These are phyloP conservation scores for Myotis lucifugus DNA, from an alignment of 2,113 vertebrate species.

Conservation along the genomic window DNA sequence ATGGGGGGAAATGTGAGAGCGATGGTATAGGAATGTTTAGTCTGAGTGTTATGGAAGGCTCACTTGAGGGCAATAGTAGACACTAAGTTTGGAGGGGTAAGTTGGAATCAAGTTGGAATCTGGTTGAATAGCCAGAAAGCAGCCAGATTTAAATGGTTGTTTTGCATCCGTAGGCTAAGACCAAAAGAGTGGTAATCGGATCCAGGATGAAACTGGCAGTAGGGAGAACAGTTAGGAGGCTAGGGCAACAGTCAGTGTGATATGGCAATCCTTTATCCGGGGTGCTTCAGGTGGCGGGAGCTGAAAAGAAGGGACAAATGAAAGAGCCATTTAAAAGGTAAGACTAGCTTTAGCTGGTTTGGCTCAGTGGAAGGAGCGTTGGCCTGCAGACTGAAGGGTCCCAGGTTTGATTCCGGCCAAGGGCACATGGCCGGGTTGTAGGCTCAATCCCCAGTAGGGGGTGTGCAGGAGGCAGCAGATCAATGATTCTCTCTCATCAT, in stretches of 20 bases:
- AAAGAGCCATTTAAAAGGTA: conserved; percentile 4
- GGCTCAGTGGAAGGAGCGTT: too few species aligned
- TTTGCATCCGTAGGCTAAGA: not conserved
- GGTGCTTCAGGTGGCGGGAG: not conserved
- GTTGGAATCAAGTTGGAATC: not conserved
- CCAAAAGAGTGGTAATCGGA: not conserved
- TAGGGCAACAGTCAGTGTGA: not conserved
- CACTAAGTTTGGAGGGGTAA: not conserved
- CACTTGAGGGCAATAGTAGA: not conserved
- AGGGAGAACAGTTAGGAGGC: not conserved
- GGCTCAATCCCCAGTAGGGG: too few species aligned
- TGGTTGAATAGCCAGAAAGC: too few species aligned
- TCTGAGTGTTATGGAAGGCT: not conserved
- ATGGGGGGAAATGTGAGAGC: not conserved
- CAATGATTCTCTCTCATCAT: too few species aligned
- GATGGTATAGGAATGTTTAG: not conserved
- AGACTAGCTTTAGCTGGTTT: too few species aligned
- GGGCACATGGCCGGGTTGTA: too few species aligned
- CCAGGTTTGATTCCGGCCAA: too few species aligned
- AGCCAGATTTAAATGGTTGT: not conserved
- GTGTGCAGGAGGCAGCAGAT: too few species aligned
- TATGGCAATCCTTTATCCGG: not conserved
- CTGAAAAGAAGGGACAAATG: not conserved
- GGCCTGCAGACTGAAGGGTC: too few species aligned
- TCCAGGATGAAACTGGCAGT: not conserved